phyloP scores from a whole-genome alignment of 1,140 invertebrate genomes.

The Eufriesea mexicana region DNA sequence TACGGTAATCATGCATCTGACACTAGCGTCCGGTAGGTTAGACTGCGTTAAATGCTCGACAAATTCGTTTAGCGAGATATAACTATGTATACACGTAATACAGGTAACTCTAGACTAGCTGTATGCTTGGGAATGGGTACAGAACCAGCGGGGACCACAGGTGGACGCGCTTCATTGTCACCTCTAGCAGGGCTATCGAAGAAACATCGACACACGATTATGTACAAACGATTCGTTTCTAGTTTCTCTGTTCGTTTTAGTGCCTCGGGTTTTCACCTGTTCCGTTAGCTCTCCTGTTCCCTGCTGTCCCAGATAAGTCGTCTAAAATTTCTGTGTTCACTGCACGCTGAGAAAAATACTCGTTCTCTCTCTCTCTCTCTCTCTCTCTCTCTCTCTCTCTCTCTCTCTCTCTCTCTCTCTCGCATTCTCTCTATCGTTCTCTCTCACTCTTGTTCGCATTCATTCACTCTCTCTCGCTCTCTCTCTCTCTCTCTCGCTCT shows the following conservation, averaged over 20 bases:
- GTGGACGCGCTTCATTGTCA: background rate
- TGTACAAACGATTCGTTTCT: conserved; percentile 68
- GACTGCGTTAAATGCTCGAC: conserved; percentile 7
- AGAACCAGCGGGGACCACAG: conserved; percentile 37
- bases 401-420: background rate
- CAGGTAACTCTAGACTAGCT: conserved; percentile 40
- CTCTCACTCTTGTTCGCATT: conserved; percentile 19
- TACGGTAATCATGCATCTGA: background rate
- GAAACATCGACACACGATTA: conserved; percentile 63
- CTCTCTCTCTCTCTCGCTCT: background rate
- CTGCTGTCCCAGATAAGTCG: background rate
- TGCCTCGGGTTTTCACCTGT: conserved; percentile 57
- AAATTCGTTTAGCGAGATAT: conserved; percentile 35
- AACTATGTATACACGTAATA: conserved; percentile 50
- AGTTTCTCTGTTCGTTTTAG: conserved; percentile 50
- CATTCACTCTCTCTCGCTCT: conserved; percentile 1
- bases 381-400: background rate
- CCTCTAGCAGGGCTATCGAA: conserved; percentile 49
- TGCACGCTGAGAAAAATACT: background rate
- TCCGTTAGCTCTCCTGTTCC: conserved; percentile 6
- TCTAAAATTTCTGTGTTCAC: background rate
- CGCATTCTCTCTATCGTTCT: background rate
- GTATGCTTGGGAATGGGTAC: conserved; percentile 31
- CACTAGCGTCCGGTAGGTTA: background rate
- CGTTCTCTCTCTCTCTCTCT: background rate